Percentiles rank a stretch among this genome's conserved stretches.
phyloP scores from a whole-genome alignment of 2,797 vertebrate genomes.

The Salmo trutta region DNA sequence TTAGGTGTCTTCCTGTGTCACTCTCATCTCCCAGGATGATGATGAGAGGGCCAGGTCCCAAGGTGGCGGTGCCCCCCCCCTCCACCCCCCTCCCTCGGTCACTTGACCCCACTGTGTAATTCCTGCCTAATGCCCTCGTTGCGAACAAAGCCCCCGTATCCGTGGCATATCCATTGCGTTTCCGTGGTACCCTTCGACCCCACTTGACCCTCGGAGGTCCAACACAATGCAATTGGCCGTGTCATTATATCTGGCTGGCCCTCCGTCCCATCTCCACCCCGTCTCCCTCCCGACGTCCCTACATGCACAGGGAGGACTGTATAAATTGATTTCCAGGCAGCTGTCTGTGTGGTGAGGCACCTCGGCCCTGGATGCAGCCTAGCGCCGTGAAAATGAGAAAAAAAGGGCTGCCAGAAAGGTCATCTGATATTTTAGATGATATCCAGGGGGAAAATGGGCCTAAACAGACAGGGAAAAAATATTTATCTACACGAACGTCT shows the following conservation, averaged over 20 bases:
- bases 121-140: slow-evolving; percentile 94
- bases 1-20: slow-evolving; percentile 93
- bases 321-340: slow-evolving; percentile 85
- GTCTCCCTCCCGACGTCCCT: slow-evolving; percentile 40
- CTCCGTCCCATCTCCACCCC: slow-evolving; percentile 77
- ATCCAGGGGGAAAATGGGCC: slow-evolving; percentile 72
- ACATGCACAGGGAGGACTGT: slow-evolving; percentile 80
- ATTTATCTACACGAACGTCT: slow-evolving; percentile 81
- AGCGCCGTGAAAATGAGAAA: slow-evolving; percentile 75
- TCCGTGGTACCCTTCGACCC: slow-evolving; percentile 80
- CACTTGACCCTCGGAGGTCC: slow-evolving; percentile 88
- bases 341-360: slow-evolving; percentile 63
- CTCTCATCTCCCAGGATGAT: slow-evolving; percentile 89
- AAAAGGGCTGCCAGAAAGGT: slow-evolving; percentile 81
- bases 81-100: slow-evolving; percentile 77
- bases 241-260: slow-evolving; percentile 79
- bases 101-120: slow-evolving; percentile 96
- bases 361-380: slow-evolving; percentile 48
- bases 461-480: slow-evolving; percentile 77
- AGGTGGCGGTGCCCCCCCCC: slow-evolving; percentile 76
- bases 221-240: slow-evolving; percentile 88
- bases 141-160: slow-evolving; percentile 84
- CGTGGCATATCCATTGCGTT: slow-evolving; percentile 30
- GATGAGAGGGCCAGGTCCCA: slow-evolving; percentile 83
- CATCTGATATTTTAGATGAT: slow-evolving; percentile 79